Evolutionary conservation across 2,113 vertebrate genomes (phyloP).

Genomic region (Thunnus maccoyii): DNA sequence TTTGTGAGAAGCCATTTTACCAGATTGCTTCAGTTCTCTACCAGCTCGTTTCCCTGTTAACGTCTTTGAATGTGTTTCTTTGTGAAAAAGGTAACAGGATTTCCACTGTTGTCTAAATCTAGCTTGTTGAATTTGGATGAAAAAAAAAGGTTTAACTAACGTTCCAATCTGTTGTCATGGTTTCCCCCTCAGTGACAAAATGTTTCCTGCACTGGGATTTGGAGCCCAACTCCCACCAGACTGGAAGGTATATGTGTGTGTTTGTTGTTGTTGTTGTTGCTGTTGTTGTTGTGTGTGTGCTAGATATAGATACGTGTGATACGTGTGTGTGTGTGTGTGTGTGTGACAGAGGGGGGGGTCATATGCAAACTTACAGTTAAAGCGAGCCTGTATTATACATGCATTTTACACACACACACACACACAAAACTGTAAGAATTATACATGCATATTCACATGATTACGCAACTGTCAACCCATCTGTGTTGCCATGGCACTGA

Average conservation of each 20-base stretch:
- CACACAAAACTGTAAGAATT: constrained; percentile 67
- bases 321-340: no score
- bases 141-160: constrained; percentile 55
- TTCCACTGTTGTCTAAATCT: constrained; percentile 61
- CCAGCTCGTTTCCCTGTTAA: constrained; percentile 21
- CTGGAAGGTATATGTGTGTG: constrained; percentile 93
- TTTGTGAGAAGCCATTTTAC: constrained; percentile 28
- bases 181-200: constrained; percentile 92
- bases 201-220: constrained; percentile 98
- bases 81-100: constrained; percentile 56
- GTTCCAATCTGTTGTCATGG: constrained; percentile 75
- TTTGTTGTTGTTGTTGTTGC: constrained; percentile 1
- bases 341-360: constrained; percentile 1
- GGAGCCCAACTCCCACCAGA: constrained; percentile 97
- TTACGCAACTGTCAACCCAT: constrained; percentile 86
- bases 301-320: neutral
- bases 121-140: constrained; percentile 53
- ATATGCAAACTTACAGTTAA: constrained; percentile 28
- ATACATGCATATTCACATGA: constrained; percentile 82
- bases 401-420: constrained; percentile 36
- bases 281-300: constrained; percentile 17
- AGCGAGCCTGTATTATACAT: constrained; percentile 9
- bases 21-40: constrained; percentile 4
- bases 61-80: constrained; percentile 40
- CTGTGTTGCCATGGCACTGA: constrained; percentile 86